phyloP scores from a whole-genome alignment of 2,888 invertebrate genomes.

The Melanostoma scalare region DNA sequence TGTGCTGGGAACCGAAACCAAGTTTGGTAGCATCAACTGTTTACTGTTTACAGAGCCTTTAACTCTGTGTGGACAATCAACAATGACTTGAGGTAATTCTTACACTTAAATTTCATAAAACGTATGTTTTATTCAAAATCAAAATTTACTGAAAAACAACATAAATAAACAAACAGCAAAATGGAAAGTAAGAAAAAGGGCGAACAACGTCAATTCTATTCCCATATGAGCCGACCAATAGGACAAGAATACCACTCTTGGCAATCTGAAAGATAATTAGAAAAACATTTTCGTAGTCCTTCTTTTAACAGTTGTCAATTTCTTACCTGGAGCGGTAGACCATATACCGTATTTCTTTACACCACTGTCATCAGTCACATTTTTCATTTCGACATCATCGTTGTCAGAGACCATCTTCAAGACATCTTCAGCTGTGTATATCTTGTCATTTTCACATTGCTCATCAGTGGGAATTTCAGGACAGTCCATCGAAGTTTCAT shows the following conservation, averaged over 20 bases:
- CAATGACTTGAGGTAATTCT: too few relatives aligned
- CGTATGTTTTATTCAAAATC: too few relatives aligned
- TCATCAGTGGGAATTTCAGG: slow-evolving; percentile 6
- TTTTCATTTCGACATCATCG: slow-evolving; percentile 47
- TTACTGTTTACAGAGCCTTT: too few relatives aligned
- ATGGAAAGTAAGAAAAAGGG: too few relatives aligned
- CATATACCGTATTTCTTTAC: slow-evolving; percentile 77
- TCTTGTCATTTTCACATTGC: slow-evolving; percentile 35
- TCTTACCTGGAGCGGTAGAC: slow-evolving; percentile 76
- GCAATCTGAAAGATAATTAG: slow-evolving; percentile 66
- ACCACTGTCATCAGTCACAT: slow-evolving; percentile 8
- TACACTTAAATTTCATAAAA: too few relatives aligned
- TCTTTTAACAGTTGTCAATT: not conserved
- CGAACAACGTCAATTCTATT: slow-evolving; percentile 50
- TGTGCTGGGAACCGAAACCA: too few relatives aligned
- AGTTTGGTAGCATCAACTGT: too few relatives aligned
- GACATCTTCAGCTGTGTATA: slow-evolving; percentile 73
- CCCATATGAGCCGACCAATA: slow-evolving; percentile 79
- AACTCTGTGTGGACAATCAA: too few relatives aligned
- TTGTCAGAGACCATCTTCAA: not conserved
- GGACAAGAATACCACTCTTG: slow-evolving; percentile 78
- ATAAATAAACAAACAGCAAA: too few relatives aligned
- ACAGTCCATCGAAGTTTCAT: slow-evolving; percentile 18
- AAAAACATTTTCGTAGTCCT: not conserved
- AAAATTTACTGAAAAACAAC: too few relatives aligned